Conservation (phyloP, 2,113 vertebrate genomes). For the Gobio gobio region DNA sequence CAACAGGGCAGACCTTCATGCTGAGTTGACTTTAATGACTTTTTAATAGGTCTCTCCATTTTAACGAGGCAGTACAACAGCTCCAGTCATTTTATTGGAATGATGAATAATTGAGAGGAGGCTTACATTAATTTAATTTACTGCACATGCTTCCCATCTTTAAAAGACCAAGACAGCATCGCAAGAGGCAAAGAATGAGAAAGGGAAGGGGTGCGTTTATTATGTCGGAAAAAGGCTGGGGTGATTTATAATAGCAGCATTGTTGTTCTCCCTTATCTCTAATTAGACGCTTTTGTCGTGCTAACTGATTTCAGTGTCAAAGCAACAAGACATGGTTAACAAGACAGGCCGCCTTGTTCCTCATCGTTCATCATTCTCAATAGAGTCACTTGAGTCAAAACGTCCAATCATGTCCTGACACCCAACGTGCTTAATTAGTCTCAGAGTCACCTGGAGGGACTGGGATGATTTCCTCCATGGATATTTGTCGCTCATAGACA, state of each 20-base stretch:
- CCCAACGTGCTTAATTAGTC: conserved; percentile 43
- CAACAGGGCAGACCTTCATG: conserved; percentile 60
- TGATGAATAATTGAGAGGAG: conserved; percentile 65
- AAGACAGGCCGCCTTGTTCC: conserved; percentile 50
- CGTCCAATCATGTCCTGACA: conserved; percentile 42
- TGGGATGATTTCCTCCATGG: conserved; percentile 18
- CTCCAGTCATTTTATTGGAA: conserved; percentile 64
- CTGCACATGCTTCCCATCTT: conserved; percentile 41
- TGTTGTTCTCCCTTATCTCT: conserved; percentile 63
- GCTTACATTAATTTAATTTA: conserved; percentile 63
- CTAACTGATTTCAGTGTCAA: conserved; percentile 53
- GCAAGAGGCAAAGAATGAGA: conserved; percentile 3
- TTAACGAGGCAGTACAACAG: conserved; percentile 65
- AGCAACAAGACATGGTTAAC: conserved; percentile 54
- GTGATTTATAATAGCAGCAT: conserved; percentile 59
- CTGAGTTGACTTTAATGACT: conserved; percentile 63
- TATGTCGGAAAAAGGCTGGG: conserved; percentile 32
- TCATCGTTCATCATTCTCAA: conserved; percentile 56
- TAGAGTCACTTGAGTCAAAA: conserved; percentile 37
- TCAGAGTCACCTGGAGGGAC: conserved; percentile 40
- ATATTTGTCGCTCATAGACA: background rate
- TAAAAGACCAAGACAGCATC: conserved; percentile 44
- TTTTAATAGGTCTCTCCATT: conserved; percentile 63
- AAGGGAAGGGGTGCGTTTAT: conserved; percentile 4
- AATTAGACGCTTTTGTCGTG: conserved; percentile 59